A percentile compares a stretch with the other conserved stretches of the same genome.
Evolutionary conservation across 2,113 vertebrate genomes (phyloP).

Genomic region (Pomatostomus ruficeps): DNA sequence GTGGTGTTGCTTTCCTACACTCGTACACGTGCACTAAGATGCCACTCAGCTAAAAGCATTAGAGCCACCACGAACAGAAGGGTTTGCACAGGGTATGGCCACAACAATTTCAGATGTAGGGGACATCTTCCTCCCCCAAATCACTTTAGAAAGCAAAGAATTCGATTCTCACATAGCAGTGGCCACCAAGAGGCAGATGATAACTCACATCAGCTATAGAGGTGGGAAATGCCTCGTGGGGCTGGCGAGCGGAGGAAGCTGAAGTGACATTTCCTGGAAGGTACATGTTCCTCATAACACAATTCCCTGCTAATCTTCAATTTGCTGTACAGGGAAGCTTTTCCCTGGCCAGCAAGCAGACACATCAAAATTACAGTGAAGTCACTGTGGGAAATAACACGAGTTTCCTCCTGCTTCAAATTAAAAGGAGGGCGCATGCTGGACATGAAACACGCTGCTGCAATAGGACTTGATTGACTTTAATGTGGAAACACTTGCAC

Average conservation of each 20-base stretch:
- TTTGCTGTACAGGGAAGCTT: background rate
- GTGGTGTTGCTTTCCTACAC: background rate
- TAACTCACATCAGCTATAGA: constrained; percentile 22
- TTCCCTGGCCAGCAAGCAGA: background rate
- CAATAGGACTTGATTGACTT: background rate
- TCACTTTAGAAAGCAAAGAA: background rate
- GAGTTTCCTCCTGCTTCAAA: background rate
- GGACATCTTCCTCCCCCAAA: background rate
- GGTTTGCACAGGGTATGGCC: background rate
- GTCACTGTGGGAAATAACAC: background rate
- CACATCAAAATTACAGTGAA: background rate
- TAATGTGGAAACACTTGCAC: background rate
- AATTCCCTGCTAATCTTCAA: background rate
- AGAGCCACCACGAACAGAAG: background rate
- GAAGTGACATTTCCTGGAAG: background rate
- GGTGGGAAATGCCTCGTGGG: background rate
- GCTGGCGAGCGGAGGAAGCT: constrained; percentile 6
- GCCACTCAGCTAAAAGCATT: background rate
- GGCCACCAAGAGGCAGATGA: background rate
- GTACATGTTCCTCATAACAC: background rate
- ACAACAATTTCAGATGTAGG: background rate
- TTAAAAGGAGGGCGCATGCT: background rate
- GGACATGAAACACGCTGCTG: background rate
- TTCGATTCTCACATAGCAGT: background rate
- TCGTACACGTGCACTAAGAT: background rate